Base-by-base conservation (phyloP, 2,113 vertebrate genomes). In the Sclerurus mexicanus region DNA sequence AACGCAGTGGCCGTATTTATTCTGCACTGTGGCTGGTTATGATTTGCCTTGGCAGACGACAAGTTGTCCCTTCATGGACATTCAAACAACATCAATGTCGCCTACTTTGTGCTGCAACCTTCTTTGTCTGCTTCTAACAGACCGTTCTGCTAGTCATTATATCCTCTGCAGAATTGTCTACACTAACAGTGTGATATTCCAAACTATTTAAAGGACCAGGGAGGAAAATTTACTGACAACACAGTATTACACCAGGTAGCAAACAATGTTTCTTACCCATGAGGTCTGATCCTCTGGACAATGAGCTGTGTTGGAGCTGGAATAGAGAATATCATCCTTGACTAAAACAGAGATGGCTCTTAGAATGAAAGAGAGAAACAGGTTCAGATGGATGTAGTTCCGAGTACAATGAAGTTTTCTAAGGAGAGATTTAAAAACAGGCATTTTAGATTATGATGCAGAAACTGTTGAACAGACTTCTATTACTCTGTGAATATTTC, bases 381-480 rank as follows among this genome's bases (percentile, higher is more conserved):
- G 98, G 96, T 99, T 99, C 96, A 99, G 98, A 96, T 99, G 99
- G 97, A 99, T 99, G 98, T 98, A 99, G 97, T 99, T 99, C 95
- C 99, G 98, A 72, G 99, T 99, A 96, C 99, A 99, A 83, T 98
- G 99, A 91, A 99, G 99, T 96, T 98, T 99, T 97, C 99, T 99
- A 52, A 67, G 63, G 93, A 93, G 69, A 95, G 75, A 95, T 85
- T 71, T 80, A 27, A 93, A 92, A 97, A 80, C 7, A 80, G 7
- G 28, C 21, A 89, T 75, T 93, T 94, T 78, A 85, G 55, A 46
- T 86, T 95, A 63, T 3, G 4, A 82, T 73, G 60, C 13, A 79
- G 67, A 93, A 83, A 63, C 9, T 59, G 35, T 39, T 85, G 49
- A 82, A 66, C 11, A 78, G 64, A 44, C 5, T 75, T 59, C 8